Evolutionary conservation across 2,113 vertebrate species (phyloP), one percentile per base, ranked within the genome.

Genomic region (Zosterops japonicus): DNA sequence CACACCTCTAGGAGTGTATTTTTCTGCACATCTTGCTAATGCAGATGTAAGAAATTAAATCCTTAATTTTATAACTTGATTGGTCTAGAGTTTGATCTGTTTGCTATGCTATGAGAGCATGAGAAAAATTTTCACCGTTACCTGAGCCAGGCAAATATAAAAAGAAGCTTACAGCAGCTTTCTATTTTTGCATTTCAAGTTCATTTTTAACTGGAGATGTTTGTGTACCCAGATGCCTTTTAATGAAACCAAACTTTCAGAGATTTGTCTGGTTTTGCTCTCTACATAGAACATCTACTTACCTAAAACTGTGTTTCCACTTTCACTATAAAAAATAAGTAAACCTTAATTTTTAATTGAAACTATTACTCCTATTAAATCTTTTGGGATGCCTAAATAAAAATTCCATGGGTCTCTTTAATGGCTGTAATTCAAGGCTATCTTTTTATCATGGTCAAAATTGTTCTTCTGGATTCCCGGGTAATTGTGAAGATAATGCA

Each of bases 401-500:
- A 93, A 90, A 76, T 46, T 24, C 15, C 0, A 0, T 39, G 35
- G 47, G 29, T 94, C 36, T 85, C 70, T 89, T 87, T 88, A 95
- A 74, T 69, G 75, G 53, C 78, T 91, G 42, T 69, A 67, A 91
- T 72, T 91, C 82, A 91, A 80, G n/a, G 35, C 67, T 67, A 12
- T 81, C 59, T 70, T 78, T 74, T 59, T 81, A n/a, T n/a, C 29
- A 29, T 2, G 3, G 64, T 67, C 74, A 50, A 52, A 92, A 83
- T 12, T 82, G 60, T 64, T 92, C 75, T 83, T 92, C 80, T 83
- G 89, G 56, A 79, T 91, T 91, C 74, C 41, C 0, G 0, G 68
- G 74, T 93, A 94, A 93, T 94, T 94, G 72, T 83, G 92, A 96
- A 72, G 87, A 68, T 94, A 95, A 95, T 92, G 67, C 57, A 84